Evolutionary conservation across 2,113 vertebrate species (phyloP), one percentile per base, ranked within the genome.

Genomic region (Poicephalus meyeri): DNA sequence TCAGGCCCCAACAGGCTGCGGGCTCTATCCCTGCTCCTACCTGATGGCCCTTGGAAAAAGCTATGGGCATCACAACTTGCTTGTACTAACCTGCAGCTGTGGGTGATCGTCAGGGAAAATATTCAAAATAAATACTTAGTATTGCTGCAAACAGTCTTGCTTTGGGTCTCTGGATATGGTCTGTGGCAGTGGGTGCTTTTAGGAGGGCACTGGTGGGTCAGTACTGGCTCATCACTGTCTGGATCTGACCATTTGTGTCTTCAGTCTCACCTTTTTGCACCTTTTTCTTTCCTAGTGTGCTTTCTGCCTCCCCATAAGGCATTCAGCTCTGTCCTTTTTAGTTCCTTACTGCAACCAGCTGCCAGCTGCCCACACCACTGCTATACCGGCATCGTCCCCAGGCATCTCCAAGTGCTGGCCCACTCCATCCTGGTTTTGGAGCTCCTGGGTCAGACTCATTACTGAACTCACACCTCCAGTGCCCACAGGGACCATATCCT

Each of bases 171-270:
- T 3, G 47, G 23, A 10, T 47, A 31, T 0, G 10, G 37, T 76
- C 4, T 0, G 4, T 0, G 1, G 39, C 1, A 1, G 37, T 23
- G 37, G 26, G 14, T 16, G 35, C 13, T 61, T 39, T 53, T 17
- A 52, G 70, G n/a, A 5, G 10, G 46, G 14, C 31, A 4, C 20
- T 26, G 28, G 10, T 16, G 10, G 24, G 58, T 42, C 60, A 16
- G 29, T 20, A 29, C 20, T 9, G 19, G 24, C 29, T 81, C 3
- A 0, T 39, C 1, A 2, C 41, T 31, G 23, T 17, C n/a, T 0
- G 0, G 13, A 7, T 72, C 31, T 53, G n/a, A 17, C 42, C 10
- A 7, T 50, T 25, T 19, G 15, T 4, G 1, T 13, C 39, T 79
- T 79, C 29, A 10, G 3, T 50, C 53, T 68, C 53, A 15, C 31